Percentiles rank a stretch among this genome's conserved stretches.
Conservation (phyloP, 2,888 invertebrate genomes). For the Archips crataeganus region DNA sequence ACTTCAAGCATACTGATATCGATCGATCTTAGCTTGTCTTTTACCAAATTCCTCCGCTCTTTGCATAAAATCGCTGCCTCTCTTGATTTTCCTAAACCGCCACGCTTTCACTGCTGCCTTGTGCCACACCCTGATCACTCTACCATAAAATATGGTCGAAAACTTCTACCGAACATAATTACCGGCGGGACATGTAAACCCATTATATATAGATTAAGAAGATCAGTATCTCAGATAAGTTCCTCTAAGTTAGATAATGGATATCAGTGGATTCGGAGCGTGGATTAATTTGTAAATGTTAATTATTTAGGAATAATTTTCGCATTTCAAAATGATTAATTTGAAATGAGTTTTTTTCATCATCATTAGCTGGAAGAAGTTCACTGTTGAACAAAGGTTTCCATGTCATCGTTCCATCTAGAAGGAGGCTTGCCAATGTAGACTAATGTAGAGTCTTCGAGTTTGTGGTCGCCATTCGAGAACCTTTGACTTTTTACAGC, state of each 20-base stretch:
- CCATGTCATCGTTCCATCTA: too few species aligned
- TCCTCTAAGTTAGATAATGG: slow-evolving; percentile 14
- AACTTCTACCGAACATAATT: slow-evolving; percentile 76
- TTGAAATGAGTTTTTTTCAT: not conserved
- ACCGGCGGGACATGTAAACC: slow-evolving; percentile 80
- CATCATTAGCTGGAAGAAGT: too few species aligned
- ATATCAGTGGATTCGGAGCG: slow-evolving; percentile 11
- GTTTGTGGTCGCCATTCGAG: too few species aligned
- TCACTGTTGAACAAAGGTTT: too few species aligned
- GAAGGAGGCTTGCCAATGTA: too few species aligned
- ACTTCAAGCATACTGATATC: too few species aligned
- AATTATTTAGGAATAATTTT: slow-evolving; percentile 1
- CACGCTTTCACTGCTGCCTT: slow-evolving; percentile 49
- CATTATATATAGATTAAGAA: slow-evolving; percentile 84
- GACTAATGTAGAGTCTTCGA: too few species aligned
- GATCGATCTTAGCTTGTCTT: too few species aligned
- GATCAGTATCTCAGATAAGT: slow-evolving; percentile 71
- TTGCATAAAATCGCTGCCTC: not conserved
- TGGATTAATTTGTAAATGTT: slow-evolving; percentile 8
- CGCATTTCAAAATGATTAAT: not conserved
- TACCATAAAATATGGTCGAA: slow-evolving; percentile 81
- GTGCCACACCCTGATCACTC: slow-evolving; percentile 57
- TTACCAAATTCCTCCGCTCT: too few species aligned
- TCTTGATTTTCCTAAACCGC: not conserved
- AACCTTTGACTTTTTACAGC: too few species aligned